Evolutionary conservation across 1,140 invertebrate species (phyloP).

Genomic region (Brachionus asplanchnoidis): DNA sequence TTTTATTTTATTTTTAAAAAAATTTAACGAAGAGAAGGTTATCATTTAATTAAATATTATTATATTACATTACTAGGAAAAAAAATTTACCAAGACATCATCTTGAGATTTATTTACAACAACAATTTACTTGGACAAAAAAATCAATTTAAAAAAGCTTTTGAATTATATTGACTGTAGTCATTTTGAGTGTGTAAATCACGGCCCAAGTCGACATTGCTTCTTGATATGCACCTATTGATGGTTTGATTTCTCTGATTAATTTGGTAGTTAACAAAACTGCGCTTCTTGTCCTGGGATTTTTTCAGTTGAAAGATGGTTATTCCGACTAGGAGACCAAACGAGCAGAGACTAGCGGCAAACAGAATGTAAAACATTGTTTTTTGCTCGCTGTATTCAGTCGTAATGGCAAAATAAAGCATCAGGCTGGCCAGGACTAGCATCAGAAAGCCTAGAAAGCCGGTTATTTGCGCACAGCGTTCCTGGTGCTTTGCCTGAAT

Average conservation of each 20-base stretch:
- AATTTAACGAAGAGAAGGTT: too few species aligned
- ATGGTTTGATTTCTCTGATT: conserved; percentile 12
- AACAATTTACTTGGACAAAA: background rate
- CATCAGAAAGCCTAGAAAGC: background rate
- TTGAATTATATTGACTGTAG: conserved; percentile 7
- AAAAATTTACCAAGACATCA: background rate
- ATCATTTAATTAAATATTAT: too few species aligned
- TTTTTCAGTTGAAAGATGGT: background rate
- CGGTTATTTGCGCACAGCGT: conserved; percentile 22
- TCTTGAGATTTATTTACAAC: too few species aligned
- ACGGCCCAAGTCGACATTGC: background rate
- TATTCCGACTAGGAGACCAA: background rate
- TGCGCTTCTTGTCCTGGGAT: conserved; percentile 6
- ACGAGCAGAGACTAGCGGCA: background rate
- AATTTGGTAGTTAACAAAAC: background rate
- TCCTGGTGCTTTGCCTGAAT: background rate
- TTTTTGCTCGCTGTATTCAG: conserved; percentile 37
- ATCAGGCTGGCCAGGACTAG: background rate
- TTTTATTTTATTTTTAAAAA: too few species aligned
- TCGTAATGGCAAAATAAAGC: background rate
- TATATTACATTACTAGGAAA: too few species aligned
- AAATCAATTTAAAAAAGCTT: background rate
- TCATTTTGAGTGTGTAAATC: background rate
- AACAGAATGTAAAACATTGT: conserved; percentile 35
- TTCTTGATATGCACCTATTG: background rate